Conservation (phyloP, 2,888 invertebrate species). For the Anaspis maculata region DNA sequence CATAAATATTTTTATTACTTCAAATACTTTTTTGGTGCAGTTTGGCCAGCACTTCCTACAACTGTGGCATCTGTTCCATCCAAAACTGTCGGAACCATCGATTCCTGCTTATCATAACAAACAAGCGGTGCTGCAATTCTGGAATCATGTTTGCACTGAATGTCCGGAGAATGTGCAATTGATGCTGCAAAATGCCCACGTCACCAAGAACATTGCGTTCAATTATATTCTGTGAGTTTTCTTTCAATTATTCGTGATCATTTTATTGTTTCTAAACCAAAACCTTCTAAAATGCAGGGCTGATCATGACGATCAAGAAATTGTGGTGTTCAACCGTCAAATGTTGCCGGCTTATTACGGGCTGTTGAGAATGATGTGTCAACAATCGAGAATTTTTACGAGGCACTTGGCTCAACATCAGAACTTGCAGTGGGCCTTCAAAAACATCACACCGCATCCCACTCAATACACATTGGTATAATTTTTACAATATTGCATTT, state of each 20-base stretch:
- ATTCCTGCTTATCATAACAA: conserved; percentile 94
- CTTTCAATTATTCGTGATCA: no score
- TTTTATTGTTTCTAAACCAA: conserved; percentile 1
- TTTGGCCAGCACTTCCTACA: conserved; percentile 88
- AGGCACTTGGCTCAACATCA: conserved; percentile 84
- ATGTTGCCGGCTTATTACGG: conserved; percentile 93
- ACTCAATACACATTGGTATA: conserved; percentile 76
- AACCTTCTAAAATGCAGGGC: conserved; percentile 51
- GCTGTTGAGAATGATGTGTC: conserved; percentile 80
- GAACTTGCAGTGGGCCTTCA: conserved; percentile 94
- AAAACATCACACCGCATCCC: conserved; percentile 93
- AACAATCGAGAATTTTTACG: conserved; percentile 78
- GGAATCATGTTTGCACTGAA: conserved; percentile 88
- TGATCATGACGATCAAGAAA: conserved; percentile 94
- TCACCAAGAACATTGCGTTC: conserved; percentile 91
- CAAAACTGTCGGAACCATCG: conserved; percentile 87
- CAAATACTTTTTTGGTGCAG: conserved; percentile 41
- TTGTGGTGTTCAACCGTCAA: conserved; percentile 85
- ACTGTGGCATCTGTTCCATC: conserved; percentile 91
- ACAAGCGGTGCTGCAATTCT: conserved; percentile 84
- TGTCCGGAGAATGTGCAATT: conserved; percentile 88
- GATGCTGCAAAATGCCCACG: conserved; percentile 77
- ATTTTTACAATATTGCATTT: background rate
- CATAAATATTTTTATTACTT: conserved; percentile 22
- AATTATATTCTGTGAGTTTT: conserved; percentile 88